A percentile compares a stretch with the other conserved stretches of the same genome.
phyloP scores from a whole-genome alignment of 1,140 invertebrate genomes.

The Lucilia sericata region DNA sequence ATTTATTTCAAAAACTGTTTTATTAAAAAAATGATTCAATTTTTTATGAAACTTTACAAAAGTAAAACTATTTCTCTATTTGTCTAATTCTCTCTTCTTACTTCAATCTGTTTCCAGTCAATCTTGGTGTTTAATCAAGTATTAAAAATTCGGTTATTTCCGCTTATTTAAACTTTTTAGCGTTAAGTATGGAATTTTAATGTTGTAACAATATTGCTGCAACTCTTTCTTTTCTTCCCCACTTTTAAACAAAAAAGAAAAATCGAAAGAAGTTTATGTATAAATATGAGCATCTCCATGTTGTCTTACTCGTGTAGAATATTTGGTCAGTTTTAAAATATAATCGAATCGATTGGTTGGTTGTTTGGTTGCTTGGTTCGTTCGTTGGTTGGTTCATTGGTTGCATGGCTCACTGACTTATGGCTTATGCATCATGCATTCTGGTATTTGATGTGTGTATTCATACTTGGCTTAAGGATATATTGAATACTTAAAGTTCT shows the following conservation, averaged over 20 bases:
- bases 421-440: too few species aligned
- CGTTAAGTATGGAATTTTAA: background rate
- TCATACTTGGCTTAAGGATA: too few species aligned
- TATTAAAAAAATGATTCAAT: too few species aligned
- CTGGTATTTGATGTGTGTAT: too few species aligned
- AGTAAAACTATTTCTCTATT: too few species aligned
- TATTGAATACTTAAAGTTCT: too few species aligned
- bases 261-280: background rate
- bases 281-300: background rate
- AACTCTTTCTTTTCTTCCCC: background rate
- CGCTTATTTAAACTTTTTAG: conserved; percentile 5
- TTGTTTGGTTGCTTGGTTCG: too few species aligned
- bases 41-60: too few species aligned
- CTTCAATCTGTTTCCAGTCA: background rate
- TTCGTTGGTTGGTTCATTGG: too few species aligned
- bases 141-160: background rate
- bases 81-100: background rate
- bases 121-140: background rate
- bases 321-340: background rate
- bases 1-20: too few species aligned
- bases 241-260: too few species aligned
- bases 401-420: background rate
- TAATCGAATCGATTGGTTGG: background rate
- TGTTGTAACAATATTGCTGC: background rate
- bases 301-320: background rate